Conservation (phyloP, 2,797 vertebrate genomes). For the Periparus ater region DNA sequence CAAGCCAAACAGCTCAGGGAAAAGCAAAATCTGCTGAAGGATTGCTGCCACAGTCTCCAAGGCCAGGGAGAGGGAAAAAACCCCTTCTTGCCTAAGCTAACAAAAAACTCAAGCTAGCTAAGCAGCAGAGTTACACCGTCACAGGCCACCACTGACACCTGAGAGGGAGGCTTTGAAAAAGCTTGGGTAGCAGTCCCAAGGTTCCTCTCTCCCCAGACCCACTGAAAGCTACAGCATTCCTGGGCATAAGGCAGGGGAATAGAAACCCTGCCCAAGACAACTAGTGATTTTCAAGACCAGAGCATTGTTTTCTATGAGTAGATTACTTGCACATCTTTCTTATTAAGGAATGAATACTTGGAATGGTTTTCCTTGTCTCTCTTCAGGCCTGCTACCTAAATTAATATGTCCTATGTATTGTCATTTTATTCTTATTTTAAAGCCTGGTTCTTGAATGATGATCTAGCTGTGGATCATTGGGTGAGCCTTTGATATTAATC, state of each 20-base stretch:
- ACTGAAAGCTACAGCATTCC: background rate
- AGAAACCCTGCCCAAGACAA: background rate
- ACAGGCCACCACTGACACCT: rapidly evolving
- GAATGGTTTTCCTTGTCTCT: background rate
- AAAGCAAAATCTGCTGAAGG: rapidly evolving
- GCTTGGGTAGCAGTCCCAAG: rapidly evolving
- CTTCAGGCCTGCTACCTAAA: background rate
- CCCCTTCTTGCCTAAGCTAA: background rate
- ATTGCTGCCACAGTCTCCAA: background rate
- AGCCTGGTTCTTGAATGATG: background rate
- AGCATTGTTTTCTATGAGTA: background rate
- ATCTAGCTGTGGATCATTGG: background rate
- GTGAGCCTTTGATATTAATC: background rate
- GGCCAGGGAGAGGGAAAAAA: background rate
- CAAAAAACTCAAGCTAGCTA: background rate
- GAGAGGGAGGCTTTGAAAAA: background rate
- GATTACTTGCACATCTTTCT: background rate
- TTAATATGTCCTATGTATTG: background rate
- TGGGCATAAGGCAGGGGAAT: background rate
- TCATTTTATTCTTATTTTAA: background rate
- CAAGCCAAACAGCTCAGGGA: background rate
- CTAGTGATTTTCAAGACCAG: background rate
- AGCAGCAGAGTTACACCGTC: rapidly evolving
- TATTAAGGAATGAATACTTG: background rate
- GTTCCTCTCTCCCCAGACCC: rapidly evolving